phyloP scores from a whole-genome alignment of 2,113 vertebrate genomes.

The Perognathus longimembris region DNA sequence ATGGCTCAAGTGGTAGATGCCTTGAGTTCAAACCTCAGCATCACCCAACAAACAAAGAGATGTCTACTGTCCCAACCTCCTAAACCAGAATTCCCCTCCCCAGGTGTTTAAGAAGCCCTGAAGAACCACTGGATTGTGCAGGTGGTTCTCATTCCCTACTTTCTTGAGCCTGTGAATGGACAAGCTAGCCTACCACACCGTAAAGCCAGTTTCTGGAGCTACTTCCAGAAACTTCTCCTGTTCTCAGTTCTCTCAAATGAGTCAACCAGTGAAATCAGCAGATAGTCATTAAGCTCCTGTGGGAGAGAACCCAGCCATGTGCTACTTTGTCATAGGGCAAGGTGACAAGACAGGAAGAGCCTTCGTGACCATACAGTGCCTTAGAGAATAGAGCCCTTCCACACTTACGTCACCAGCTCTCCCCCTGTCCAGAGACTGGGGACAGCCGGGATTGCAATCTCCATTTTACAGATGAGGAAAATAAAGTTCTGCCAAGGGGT shows the following conservation, averaged over 20 bases:
- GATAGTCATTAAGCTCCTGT: neutral
- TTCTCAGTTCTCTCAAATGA: slow-evolving; percentile 18
- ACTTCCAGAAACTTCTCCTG: slow-evolving; percentile 9
- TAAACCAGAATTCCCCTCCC: neutral
- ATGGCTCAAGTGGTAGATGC: too few relatives aligned
- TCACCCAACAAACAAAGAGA: neutral
- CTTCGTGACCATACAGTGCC: neutral
- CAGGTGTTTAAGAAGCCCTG: neutral
- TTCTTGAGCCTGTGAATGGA: neutral
- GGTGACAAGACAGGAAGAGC: neutral
- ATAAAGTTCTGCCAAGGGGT: neutral
- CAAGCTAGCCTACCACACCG: neutral
- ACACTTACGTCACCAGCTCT: neutral
- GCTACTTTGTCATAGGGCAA: neutral
- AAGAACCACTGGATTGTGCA: neutral
- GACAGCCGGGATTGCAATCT: neutral
- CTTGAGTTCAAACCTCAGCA: too few relatives aligned
- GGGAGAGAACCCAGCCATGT: neutral
- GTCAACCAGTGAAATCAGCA: slow-evolving; percentile 52
- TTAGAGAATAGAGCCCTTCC: neutral
- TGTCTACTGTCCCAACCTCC: neutral
- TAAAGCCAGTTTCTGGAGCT: neutral
- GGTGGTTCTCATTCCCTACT: neutral
- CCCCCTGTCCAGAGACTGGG: neutral
- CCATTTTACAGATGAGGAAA: neutral